These are phyloP conservation scores for Coryphaenoides rupestris DNA, from an alignment of 2,113 vertebrate species.

Conservation along the genomic window DNA sequence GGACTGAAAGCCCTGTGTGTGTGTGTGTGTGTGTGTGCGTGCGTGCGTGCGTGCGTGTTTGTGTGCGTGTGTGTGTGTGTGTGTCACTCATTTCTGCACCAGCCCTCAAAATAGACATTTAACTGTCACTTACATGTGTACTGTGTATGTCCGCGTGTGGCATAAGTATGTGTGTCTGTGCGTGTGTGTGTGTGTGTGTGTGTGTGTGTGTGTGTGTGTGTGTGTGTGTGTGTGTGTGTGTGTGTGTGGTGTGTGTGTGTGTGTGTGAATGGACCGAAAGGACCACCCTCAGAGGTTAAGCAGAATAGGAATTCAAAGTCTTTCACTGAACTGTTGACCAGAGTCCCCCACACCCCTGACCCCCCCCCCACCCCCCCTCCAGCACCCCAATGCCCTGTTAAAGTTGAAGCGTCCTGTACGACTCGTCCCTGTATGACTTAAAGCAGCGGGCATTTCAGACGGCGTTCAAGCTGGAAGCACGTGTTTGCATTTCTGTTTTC, in stretches of 20 bases:
- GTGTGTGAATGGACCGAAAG: slow-evolving; percentile 25
- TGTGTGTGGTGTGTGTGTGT: slow-evolving; percentile 14
- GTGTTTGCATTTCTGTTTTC: slow-evolving; percentile 39
- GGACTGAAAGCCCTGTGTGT: slow-evolving; percentile 30
- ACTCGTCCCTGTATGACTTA: slow-evolving; percentile 41
- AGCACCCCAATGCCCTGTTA: slow-evolving; percentile 15
- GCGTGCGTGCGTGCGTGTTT: too few relatives aligned
- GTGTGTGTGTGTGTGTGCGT: too few relatives aligned
- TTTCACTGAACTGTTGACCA: slow-evolving; percentile 22
- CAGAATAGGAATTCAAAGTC: slow-evolving; percentile 8
- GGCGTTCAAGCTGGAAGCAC: slow-evolving; percentile 24
- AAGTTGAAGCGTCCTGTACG: slow-evolving; percentile 20
- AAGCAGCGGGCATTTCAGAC: slow-evolving; percentile 8
- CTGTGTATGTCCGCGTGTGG: too few relatives aligned
- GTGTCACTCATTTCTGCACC: slow-evolving; percentile 45
- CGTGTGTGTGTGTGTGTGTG: background rate
- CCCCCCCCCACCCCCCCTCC: background rate
- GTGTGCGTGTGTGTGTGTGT: slow-evolving; percentile 18
- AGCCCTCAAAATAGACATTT: slow-evolving; percentile 56
- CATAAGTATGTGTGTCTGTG: background rate
- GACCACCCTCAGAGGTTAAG: slow-evolving; percentile 48
- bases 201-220: slow-evolving; percentile 9
- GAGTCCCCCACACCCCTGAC: background rate
- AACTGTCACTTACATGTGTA: slow-evolving; percentile 29
- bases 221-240: slow-evolving; percentile 15